phyloP scores from a whole-genome alignment of 64 coral and sea anemone species.

The Cladopsammia gracilis region DNA sequence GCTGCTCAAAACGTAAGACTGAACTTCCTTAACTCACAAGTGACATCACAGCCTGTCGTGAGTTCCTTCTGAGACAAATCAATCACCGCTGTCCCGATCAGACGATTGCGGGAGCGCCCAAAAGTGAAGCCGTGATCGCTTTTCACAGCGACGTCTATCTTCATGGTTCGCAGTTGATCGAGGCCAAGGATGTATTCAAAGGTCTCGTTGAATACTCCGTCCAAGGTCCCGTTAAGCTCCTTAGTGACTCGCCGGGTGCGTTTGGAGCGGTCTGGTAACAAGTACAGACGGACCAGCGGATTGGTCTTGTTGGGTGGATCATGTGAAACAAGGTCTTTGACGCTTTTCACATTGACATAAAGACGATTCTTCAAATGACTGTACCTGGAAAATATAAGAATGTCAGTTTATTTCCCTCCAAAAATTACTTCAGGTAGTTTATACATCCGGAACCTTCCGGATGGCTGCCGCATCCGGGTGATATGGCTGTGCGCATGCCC shows the following conservation, averaged over 20 bases:
- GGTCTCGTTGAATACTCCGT: slow-evolving; percentile 71
- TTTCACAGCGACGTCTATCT: slow-evolving; percentile 85
- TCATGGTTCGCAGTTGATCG: slow-evolving; percentile 68
- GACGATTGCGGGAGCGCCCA: slow-evolving; percentile 72
- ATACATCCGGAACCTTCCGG: too few species aligned
- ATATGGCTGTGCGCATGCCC: too few species aligned
- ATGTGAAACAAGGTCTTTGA: slow-evolving; percentile 69
- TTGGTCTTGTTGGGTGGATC: slow-evolving; percentile 84
- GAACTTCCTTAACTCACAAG: slow-evolving; percentile 62
- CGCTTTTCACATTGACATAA: slow-evolving; percentile 65
- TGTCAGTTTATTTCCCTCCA: too few species aligned
- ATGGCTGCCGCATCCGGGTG: too few species aligned
- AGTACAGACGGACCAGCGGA: slow-evolving; percentile 88
- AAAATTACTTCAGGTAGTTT: too few species aligned
- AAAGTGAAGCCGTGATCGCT: slow-evolving; percentile 66
- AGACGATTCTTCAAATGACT: slow-evolving; percentile 83
- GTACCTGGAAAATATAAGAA: slow-evolving; percentile 12
- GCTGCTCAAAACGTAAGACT: slow-evolving; percentile 8
- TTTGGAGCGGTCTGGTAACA: slow-evolving; percentile 93
- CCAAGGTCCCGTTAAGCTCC: slow-evolving; percentile 43
- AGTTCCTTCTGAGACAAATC: slow-evolving; percentile 74
- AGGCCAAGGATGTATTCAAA: slow-evolving; percentile 90
- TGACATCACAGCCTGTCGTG: slow-evolving; percentile 43
- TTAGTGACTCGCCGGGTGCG: slow-evolving; percentile 81
- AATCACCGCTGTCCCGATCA: slow-evolving; percentile 72